Conservation (phyloP, 2,888 invertebrate genomes). For the Helicoverpa assulta region DNA sequence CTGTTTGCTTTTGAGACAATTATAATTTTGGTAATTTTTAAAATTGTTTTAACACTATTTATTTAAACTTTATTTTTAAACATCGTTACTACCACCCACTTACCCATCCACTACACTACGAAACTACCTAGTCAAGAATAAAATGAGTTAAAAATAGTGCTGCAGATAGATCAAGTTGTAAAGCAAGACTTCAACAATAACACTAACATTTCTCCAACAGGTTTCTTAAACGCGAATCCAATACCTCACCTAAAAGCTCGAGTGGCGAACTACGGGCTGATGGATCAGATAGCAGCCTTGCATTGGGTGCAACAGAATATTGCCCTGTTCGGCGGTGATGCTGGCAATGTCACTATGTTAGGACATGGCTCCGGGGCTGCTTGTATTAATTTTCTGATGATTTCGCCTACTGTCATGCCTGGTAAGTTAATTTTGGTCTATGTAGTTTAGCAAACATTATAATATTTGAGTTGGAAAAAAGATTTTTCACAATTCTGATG, state of each 20-base stretch:
- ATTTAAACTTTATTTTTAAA: too few relatives aligned
- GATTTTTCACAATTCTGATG: too few relatives aligned
- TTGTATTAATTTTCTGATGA: constrained; percentile 98
- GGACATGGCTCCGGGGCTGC: constrained; percentile 99
- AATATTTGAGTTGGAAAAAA: too few relatives aligned
- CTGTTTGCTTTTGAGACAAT: neutral
- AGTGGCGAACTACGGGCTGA: constrained; percentile 98
- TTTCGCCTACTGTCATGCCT: constrained; percentile 97
- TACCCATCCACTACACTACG: too few relatives aligned
- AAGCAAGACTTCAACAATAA: neutral
- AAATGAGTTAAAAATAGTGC: too few relatives aligned
- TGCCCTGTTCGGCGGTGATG: constrained; percentile 98
- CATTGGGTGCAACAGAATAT: constrained; percentile 99
- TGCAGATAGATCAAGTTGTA: neutral
- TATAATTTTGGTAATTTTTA: too few relatives aligned
- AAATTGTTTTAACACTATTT: too few relatives aligned
- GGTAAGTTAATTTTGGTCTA: constrained; percentile 78
- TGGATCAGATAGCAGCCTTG: constrained; percentile 99
- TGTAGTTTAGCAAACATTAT: too few relatives aligned
- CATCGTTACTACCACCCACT: too few relatives aligned
- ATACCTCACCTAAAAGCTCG: constrained; percentile 96
- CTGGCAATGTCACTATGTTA: constrained; percentile 97
- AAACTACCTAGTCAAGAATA: too few relatives aligned
- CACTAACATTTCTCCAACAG: constrained; percentile 83
- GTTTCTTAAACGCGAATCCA: constrained; percentile 97